Base-by-base conservation (phyloP, 2,888 invertebrate species). In the Mallateleia sp. region DNA sequence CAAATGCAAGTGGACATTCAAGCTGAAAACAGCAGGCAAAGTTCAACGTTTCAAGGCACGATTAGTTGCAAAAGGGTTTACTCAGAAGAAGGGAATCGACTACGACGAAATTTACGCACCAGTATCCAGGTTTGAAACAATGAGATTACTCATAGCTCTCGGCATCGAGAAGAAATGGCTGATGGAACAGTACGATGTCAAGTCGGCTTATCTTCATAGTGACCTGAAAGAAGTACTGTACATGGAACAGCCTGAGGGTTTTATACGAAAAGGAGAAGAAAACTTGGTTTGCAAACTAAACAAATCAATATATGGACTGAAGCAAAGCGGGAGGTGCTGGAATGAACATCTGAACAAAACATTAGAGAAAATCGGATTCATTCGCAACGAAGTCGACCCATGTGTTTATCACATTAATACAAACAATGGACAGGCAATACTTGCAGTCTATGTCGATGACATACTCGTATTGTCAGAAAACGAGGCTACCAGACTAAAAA, bases 71-170 rank as follows among this genome's bases (percentile, higher is more conserved):
- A 74, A 86, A 14, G 87, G 88, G 11, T 86, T 52, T 52, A 81
- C 69, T 0, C 88, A 89, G 47, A 74, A 50, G 47, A 50, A 67
- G 15, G 88, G 89, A 20, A 38, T 87, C 0, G 88, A 90, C 18
- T 89, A 83, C 25, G 81, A 82, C 3, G 89, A 89, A 47, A 62
- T 86, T 4, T 90, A 88, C 22, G 75, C 88, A 14, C 90, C 88
- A n/a, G 89, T 89, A 24, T 77, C 83, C 0, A 88, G 67, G 25
- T 89, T 87, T 28, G 88, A 88, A 42, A 89, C 85, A 0, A 79
- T 83, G 20, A 32, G 85, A 0, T 42, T 79, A n/a, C 75, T 87
- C 11, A 34, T 77, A 1, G 82, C 81, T 18, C 45, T 45, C 34
- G 52, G 72, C 14, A 87, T 84, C 9, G 72, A 85, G 47, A 80